phyloP scores from a whole-genome alignment of 2,888 invertebrate genomes.

The Osmoderma eremita region DNA sequence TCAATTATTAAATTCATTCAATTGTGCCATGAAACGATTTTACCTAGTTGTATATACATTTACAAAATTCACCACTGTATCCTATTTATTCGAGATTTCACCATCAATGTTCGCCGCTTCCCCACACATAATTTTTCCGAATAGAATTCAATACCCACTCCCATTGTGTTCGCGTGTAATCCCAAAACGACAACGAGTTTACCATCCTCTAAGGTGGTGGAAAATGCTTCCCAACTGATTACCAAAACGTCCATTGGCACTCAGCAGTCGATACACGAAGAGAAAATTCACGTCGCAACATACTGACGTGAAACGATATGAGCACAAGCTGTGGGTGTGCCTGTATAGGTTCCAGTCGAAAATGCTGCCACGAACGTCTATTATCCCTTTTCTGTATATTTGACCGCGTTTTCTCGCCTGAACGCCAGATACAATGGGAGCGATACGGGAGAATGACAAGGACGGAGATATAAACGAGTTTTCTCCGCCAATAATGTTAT shows the following conservation, averaged over 20 bases:
- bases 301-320: conserved; percentile 5
- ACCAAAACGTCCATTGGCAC: conserved; percentile 6
- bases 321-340: neutral
- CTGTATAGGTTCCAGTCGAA: neutral
- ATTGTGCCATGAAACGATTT: too few species aligned
- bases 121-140: neutral
- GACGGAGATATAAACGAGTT: conserved; percentile 24
- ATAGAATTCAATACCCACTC: conserved; percentile 8
- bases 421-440: conserved; percentile 11
- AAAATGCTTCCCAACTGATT: conserved; percentile 4
- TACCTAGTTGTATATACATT: too few species aligned
- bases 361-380: neutral
- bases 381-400: conserved; percentile 29
- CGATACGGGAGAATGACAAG: conserved; percentile 16
- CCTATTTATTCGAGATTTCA: neutral
- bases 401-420: conserved; percentile 22
- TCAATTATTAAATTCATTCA: too few species aligned
- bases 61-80: neutral
- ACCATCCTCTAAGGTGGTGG: neutral
- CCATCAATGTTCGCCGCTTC: neutral
- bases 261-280: neutral
- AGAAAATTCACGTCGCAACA: conserved; percentile 3
- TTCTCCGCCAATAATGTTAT: conserved; percentile 29
- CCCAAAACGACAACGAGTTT: neutral
- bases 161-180: conserved; percentile 9